Base-by-base conservation (phyloP, 2,797 vertebrate species). In the Argyrosomus regius region DNA sequence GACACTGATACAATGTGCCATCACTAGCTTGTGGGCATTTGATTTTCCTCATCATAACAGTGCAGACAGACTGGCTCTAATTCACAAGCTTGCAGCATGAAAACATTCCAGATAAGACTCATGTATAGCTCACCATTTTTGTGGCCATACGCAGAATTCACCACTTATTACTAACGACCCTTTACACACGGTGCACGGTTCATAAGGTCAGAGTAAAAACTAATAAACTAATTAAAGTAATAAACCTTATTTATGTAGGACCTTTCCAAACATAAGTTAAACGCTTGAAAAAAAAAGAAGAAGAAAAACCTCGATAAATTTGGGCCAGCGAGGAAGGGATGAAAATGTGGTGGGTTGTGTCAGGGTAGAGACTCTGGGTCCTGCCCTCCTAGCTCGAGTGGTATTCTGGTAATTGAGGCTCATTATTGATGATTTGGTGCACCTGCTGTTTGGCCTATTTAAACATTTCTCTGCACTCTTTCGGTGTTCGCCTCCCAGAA, bases 11-110 rank as follows among this genome's bases (percentile, higher is more conserved):
- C 76, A 87, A 83, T 75, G 80, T 86, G 87, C 87, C 88, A 82
- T 88, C 86, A 87, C 87, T 82, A 71, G 88, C 93, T 87, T 16
- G 57, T 70, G 67, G 92, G 83, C 86, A 85, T 90, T 87, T 80
- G 24, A 69, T 85, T 87, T 83, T 88, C 80, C 87, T 78, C 84
- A 63, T 90, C 87, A 88, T 85, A 87, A 77, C 70, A 84, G 67
- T 52, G 54, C 67, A 74, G 73, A 77, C 20, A 62, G 74, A 80
- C 57, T 35, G 39, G 31, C 72, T 74, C 75, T 84, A 75, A 90
- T 87, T 88, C 65, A 77, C 87, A 86, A 75, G 75, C 78, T 85
- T 12, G 13, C 43, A 70, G 87, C 71, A 62, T 72, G 46, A 62
- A 74, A 54, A 62, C 65, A 56, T 75, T 59, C 24, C 26, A 76